phyloP scores from a whole-genome alignment of 2,113 vertebrate genomes.

The Dipodomys spectabilis region DNA sequence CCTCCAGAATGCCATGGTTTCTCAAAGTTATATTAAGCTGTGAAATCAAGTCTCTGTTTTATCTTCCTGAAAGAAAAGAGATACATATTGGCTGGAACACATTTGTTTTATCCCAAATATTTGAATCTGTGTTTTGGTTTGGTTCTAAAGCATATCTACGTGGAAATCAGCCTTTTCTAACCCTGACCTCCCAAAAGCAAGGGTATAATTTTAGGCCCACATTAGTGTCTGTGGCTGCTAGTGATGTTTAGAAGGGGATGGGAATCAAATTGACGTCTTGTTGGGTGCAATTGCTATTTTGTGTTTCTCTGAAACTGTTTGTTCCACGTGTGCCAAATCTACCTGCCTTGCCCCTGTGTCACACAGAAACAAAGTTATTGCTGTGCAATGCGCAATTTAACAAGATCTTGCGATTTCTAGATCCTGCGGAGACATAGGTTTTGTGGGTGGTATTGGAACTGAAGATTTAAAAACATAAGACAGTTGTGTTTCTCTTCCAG shows the following conservation, averaged over 20 bases:
- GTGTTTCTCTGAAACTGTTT: conserved; percentile 54
- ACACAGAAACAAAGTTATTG: conserved; percentile 52
- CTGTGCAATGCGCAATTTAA: background rate
- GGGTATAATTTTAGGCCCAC: background rate
- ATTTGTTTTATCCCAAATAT: background rate
- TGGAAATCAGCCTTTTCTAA: background rate
- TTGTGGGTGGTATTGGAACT: conserved; percentile 21
- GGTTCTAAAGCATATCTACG: background rate
- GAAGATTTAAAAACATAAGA: background rate
- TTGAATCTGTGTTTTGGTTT: conserved; percentile 49
- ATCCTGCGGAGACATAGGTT: background rate
- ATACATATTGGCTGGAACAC: background rate
- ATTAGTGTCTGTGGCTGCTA: background rate
- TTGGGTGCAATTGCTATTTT: background rate
- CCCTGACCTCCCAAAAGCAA: background rate
- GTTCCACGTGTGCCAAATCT: conserved; percentile 17
- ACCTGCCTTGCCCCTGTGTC: background rate
- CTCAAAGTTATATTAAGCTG: background rate
- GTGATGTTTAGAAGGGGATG: too few relatives aligned
- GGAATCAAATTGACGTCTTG: background rate
- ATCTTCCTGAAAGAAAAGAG: background rate
- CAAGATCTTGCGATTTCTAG: conserved; percentile 16
- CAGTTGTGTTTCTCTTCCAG: background rate
- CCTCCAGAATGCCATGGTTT: background rate
- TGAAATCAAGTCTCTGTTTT: conserved; percentile 32